Percentiles rank a stretch among this genome's conserved stretches.
phyloP scores from a whole-genome alignment of 2,888 invertebrate genomes.

The Acrobeloides nanus region DNA sequence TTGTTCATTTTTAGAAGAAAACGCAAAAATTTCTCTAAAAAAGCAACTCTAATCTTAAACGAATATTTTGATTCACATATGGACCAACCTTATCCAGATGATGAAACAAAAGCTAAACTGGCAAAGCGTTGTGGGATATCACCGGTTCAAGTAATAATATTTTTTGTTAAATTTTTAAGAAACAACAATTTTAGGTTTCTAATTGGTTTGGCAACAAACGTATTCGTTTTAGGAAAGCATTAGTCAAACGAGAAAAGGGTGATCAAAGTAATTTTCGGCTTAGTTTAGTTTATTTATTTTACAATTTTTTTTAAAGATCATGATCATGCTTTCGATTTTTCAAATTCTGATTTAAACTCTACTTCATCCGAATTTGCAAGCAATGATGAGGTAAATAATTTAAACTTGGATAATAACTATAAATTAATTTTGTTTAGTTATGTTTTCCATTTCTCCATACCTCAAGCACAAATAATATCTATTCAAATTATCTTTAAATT shows the following conservation, averaged over 20 bases:
- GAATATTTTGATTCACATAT: conserved; percentile 99
- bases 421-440: conserved; percentile 6
- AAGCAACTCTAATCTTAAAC: conserved; percentile 95
- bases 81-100: conserved; percentile 98
- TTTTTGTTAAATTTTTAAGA: conserved; percentile 22
- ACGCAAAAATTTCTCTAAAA: conserved; percentile 96
- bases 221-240: conserved; percentile 97
- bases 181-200: too few species aligned
- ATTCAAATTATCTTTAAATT: background rate
- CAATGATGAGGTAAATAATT: conserved; percentile 97
- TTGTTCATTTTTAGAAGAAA: conserved; percentile 66
- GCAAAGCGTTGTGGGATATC: conserved; percentile 98
- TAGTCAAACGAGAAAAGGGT: too few species aligned
- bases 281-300: too few species aligned
- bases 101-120: conserved; percentile 98
- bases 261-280: too few species aligned
- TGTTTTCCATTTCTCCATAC: background rate
- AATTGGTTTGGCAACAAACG: conserved; percentile 99
- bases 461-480: background rate
- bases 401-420: too few species aligned
- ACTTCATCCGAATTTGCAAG: too few species aligned
- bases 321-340: too few species aligned
- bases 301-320: too few species aligned
- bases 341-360: too few species aligned
- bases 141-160: conserved; percentile 71